phyloP scores from a whole-genome alignment of 2,113 vertebrate species.

The Montifringilla adamsi region DNA sequence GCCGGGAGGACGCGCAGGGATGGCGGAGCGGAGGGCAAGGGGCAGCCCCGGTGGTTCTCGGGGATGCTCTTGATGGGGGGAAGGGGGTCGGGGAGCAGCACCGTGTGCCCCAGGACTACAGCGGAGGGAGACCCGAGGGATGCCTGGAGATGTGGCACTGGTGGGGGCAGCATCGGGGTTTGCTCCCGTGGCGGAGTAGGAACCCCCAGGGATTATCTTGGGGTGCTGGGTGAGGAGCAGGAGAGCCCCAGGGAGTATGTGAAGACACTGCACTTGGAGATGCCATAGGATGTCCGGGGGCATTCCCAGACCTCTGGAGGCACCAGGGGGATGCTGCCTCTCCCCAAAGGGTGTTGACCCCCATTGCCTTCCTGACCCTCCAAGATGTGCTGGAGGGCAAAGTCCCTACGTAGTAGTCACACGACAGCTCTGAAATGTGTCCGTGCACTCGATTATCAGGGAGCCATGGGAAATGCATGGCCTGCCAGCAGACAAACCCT shows the following conservation, averaged over 20 bases:
- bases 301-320: constrained; percentile 14
- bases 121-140: neutral
- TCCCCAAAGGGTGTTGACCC: neutral
- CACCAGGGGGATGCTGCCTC: neutral
- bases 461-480: neutral
- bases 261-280: neutral
- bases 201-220: neutral
- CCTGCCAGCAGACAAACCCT: neutral
- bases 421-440: neutral
- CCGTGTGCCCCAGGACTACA: neutral
- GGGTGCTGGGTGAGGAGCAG: neutral
- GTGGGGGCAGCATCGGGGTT: neutral
- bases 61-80: neutral
- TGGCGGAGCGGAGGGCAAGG: neutral
- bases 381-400: neutral
- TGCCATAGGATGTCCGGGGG: neutral
- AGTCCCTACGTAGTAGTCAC: neutral
- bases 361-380: neutral
- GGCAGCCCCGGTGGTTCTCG: neutral
- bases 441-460: neutral
- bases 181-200: neutral
- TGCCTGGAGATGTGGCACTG: neutral
- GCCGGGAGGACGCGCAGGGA: neutral
- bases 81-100: neutral
- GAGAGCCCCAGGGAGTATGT: neutral